phyloP scores from a whole-genome alignment of 2,113 vertebrate genomes.

The Pedetes capensis region DNA sequence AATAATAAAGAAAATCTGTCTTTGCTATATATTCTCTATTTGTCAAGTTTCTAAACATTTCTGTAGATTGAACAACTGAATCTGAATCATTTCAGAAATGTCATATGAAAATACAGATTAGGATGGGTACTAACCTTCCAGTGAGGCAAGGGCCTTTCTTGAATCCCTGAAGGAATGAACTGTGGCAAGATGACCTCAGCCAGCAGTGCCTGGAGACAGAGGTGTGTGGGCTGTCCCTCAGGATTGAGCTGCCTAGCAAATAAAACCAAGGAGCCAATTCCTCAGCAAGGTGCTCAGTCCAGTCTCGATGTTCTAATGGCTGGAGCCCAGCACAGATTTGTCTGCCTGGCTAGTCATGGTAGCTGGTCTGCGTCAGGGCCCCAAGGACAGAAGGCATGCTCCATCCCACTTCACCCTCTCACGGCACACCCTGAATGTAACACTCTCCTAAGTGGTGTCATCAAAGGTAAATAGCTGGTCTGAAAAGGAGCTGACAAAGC shows the following conservation, averaged over 20 bases:
- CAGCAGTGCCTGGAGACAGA: not conserved
- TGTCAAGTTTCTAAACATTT: not conserved
- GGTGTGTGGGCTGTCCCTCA: not conserved
- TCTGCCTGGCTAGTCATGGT: not conserved
- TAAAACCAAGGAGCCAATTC: not conserved
- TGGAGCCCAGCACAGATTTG: not conserved
- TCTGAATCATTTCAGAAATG: too few species aligned
- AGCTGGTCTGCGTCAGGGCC: not conserved
- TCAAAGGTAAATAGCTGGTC: constrained; percentile 19
- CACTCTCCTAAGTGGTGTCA: not conserved
- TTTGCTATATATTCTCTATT: not conserved
- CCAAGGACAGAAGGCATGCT: not conserved
- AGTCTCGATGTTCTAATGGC: not conserved
- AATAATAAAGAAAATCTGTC: not conserved
- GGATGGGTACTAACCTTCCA: not conserved
- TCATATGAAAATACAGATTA: not conserved
- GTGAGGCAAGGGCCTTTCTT: not conserved
- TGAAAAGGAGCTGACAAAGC: not conserved
- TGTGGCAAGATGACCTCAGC: too few species aligned
- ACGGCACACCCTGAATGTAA: not conserved
- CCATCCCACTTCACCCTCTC: not conserved
- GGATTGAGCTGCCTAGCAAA: not conserved
- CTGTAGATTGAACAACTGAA: not conserved
- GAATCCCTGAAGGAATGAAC: not conserved
- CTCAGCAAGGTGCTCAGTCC: not conserved